These are phyloP conservation scores for Blennius ocellaris DNA, from an alignment of 2,113 vertebrate genomes.

Conservation along the genomic window DNA sequence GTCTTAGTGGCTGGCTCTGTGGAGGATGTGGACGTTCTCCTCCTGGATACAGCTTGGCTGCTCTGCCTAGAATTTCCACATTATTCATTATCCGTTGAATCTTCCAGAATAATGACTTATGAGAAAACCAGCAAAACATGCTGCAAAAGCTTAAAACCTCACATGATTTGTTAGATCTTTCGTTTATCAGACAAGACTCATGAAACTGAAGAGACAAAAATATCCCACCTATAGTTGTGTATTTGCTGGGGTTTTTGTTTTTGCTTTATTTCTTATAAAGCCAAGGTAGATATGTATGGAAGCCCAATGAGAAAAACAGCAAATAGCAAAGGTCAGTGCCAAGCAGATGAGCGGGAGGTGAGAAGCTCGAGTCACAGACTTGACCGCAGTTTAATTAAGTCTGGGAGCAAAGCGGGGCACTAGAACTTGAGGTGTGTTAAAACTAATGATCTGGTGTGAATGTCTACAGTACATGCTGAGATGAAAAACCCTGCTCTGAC, in stretches of 20 bases:
- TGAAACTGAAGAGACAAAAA: no score
- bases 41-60: no score
- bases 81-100: no score
- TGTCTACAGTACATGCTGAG: conserved; percentile 32
- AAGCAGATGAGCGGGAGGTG: conserved; percentile 21
- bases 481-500: conserved; percentile 56
- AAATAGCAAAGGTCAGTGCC: conserved; percentile 33
- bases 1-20: no score
- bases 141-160: no score
- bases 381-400: conserved; percentile 66
- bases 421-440: conserved; percentile 45
- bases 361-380: conserved; percentile 13
- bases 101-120: no score
- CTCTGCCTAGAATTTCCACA: no score
- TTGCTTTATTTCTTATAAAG: conserved; percentile 5
- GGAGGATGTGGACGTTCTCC: no score
- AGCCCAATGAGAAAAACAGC: background rate
- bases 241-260: background rate
- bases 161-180: no score
- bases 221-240: background rate
- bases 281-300: background rate
- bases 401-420: conserved; percentile 21
- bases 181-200: no score
- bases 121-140: no score
- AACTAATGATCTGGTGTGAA: conserved; percentile 66